Evolutionary conservation across 2,888 invertebrate genomes (phyloP).

Genomic region (Tupiocoris notatus): DNA sequence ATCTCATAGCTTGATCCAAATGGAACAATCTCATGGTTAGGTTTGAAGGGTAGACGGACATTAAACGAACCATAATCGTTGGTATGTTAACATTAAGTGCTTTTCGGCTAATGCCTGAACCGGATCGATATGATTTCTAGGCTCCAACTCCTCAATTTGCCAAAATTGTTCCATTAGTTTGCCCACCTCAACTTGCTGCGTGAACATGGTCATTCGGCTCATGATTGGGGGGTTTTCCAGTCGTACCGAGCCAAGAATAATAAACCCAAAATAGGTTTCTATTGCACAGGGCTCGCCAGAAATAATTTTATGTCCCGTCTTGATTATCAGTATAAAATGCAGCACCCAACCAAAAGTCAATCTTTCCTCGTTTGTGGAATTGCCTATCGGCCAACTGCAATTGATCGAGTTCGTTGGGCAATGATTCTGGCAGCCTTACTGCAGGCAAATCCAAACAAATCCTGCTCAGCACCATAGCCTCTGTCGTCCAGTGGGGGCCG

Average conservation of each 20-base stretch:
- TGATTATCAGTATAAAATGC: not conserved
- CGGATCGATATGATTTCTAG: not conserved
- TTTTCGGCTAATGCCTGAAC: not conserved
- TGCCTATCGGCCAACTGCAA: not conserved
- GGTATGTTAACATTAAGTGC: not conserved
- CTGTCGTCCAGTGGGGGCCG: not conserved
- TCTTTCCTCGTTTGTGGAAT: not conserved
- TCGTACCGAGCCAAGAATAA: not conserved
- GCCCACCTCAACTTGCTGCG: too few relatives aligned
- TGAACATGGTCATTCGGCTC: too few relatives aligned
- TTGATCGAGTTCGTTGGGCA: not conserved
- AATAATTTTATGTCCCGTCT: not conserved
- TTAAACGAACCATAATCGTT: not conserved
- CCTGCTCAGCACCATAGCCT: not conserved
- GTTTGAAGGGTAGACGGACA: not conserved
- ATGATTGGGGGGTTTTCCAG: too few relatives aligned
- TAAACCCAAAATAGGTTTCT: not conserved
- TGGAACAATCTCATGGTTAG: not conserved
- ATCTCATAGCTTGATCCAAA: not conserved
- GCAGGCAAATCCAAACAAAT: not conserved
- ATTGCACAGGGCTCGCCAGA: not conserved
- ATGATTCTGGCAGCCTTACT: not conserved
- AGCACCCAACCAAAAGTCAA: not conserved
- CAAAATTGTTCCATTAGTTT: not conserved
- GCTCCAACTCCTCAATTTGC: not conserved